Conservation (phyloP, 2,797 vertebrate genomes). For the Oreortyx pictus region DNA sequence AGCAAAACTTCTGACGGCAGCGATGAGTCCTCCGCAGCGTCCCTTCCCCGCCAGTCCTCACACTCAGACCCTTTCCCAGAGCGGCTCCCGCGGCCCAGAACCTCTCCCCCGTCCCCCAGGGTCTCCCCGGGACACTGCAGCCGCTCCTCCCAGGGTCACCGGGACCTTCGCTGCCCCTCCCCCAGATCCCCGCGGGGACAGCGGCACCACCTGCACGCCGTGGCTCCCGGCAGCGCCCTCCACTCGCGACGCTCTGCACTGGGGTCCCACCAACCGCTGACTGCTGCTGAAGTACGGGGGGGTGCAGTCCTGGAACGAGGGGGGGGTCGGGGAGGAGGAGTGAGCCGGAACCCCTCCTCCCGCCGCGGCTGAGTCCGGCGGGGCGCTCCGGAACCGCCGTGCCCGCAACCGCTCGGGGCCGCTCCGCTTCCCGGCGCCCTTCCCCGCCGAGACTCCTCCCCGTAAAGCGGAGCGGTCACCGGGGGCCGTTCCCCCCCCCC, state of each 20-base stretch:
- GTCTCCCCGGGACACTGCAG: not conserved
- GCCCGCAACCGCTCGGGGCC: not conserved
- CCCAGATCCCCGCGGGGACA: not conserved
- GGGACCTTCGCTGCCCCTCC: not conserved
- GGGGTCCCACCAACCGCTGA: constrained; percentile 82
- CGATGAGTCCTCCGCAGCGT: not conserved
- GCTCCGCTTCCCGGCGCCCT: constrained; percentile 11
- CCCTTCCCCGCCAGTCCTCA: not conserved
- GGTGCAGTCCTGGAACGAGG: constrained; percentile 72
- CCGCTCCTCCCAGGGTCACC: not conserved
- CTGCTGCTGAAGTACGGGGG: constrained; percentile 86
- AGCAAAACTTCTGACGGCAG: not conserved
- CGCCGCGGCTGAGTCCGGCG: too few species aligned
- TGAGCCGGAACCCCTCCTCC: not conserved
- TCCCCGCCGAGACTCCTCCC: constrained; percentile 16
- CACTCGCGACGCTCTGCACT: constrained; percentile 64
- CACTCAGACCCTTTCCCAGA: not conserved
- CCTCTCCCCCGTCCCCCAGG: not conserved
- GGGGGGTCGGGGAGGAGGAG: not conserved
- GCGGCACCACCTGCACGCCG: constrained; percentile 60
- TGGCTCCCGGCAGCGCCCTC: constrained; percentile 47
- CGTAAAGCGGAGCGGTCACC: not conserved
- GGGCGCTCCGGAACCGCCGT: too few species aligned
- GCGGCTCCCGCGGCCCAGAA: not conserved
- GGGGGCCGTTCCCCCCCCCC: not conserved